Evolutionary conservation across 2,797 vertebrate species (phyloP), one percentile per base, ranked within the genome.

Genomic region (Anabacerthia variegaticeps): DNA sequence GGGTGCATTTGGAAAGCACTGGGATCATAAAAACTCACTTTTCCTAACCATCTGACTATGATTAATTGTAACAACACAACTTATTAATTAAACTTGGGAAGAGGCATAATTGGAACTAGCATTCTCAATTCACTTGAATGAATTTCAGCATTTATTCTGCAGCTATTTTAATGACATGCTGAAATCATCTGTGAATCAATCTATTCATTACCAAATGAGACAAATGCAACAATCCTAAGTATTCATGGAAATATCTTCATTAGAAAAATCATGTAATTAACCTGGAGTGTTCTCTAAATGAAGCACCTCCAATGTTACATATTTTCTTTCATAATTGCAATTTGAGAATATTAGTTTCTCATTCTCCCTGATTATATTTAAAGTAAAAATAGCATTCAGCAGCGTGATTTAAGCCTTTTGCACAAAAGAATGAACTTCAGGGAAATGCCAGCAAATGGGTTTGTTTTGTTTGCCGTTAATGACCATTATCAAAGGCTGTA

Each of bases 191-290:
- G 62, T 37, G 6, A 84, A 81, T 94, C 59, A 76, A 92, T 87
- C 81, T 92, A 69, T 90, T 95, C 92, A 94, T 88, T 90, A 90
- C 67, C 69, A 91, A 93, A 86, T 93, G 93, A 92, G 87, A 93
- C 69, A 56, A 95, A 96, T 75, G 85, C 78, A 97, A 92, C 88
- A 95, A 74, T 97, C 71, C 92, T 91, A 96, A 97, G 96, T 93
- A 96, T 85, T 97, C 96, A 93, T 93, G 96, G 95, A 97, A 97
- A 97, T 97, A 96, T 97, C 97, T 97, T 97, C 97, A 97, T 98
- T 97, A 97, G 95, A 75, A 86, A 97, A 98, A 96, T 97, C 96
- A 95, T 16, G 52, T 96, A 86, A 98, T 98, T 98, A 97, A 98
- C 95, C 96, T 96, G 92, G 96, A 97, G 96, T 91, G 82, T 95